Conservation (phyloP, 2,113 vertebrate genomes). For the Tiliqua scincoides region DNA sequence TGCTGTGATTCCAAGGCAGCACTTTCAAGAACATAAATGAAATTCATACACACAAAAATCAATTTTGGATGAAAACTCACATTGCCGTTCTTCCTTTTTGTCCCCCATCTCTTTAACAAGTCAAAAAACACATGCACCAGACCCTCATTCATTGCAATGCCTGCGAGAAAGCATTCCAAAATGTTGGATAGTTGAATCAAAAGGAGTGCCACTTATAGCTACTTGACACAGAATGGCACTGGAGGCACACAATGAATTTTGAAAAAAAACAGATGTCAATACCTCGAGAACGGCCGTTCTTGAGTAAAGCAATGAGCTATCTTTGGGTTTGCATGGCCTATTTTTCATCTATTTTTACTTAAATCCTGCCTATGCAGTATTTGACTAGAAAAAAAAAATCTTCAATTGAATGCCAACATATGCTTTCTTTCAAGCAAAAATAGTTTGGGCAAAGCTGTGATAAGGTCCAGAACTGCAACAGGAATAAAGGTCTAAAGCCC, state of each 20-base stretch:
- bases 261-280: neutral
- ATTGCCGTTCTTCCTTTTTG: neutral
- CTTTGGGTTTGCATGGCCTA: neutral
- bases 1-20: neutral
- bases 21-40: constrained; percentile 9
- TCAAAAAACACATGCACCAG: constrained; percentile 4
- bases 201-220: neutral
- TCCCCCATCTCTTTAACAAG: neutral
- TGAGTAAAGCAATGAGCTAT: neutral
- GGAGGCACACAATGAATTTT: neutral
- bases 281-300: neutral
- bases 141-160: neutral
- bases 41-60: neutral
- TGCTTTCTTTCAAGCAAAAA: no score
- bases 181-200: neutral
- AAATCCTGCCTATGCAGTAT: neutral
- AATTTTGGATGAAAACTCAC: neutral
- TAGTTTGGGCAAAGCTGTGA: no score
- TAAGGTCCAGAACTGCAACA: no score
- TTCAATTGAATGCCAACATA: no score
- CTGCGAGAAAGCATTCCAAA: neutral
- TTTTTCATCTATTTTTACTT: neutral
- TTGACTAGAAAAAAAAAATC: no score
- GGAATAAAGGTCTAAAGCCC: no score
- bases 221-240: neutral